These are phyloP conservation scores for Mustela lutreola DNA, from an alignment of 2,113 vertebrate species.

Conservation along the genomic window DNA sequence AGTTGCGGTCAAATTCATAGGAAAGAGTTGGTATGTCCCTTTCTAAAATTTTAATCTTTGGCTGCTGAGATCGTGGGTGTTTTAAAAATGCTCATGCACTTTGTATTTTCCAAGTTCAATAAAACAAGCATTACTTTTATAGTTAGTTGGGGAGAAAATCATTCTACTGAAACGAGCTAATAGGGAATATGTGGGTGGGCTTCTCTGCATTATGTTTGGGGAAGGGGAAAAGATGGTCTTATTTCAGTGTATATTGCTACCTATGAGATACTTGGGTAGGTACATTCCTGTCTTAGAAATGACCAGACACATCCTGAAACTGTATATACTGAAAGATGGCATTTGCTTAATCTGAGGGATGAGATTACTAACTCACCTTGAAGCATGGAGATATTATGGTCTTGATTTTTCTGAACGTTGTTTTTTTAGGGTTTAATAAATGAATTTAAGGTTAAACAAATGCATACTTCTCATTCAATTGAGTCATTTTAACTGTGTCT, in stretches of 20 bases:
- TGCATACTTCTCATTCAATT: neutral
- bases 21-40: neutral
- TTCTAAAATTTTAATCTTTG: conserved; percentile 54
- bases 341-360: conserved; percentile 61
- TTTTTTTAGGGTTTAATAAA: conserved; percentile 51
- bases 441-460: conserved; percentile 54
- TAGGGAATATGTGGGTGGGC: neutral
- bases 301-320: conserved; percentile 41
- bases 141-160: neutral
- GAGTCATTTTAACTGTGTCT: conserved; percentile 40
- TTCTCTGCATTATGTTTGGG: conserved; percentile 19
- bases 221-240: neutral
- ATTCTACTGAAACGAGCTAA: conserved; percentile 38
- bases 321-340: neutral
- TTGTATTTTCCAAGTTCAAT: neutral
- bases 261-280: neutral
- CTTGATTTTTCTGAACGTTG: conserved; percentile 52
- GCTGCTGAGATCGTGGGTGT: neutral
- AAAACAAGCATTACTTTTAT: conserved; percentile 31
- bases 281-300: conserved; percentile 44
- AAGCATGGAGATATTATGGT: neutral
- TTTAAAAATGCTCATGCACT: conserved; percentile 49
- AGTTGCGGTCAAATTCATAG: conserved; percentile 34
- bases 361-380: conserved; percentile 34
- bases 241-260: neutral